Evolutionary conservation across 1,140 invertebrate species (phyloP).

Genomic region (Lepidostoma basale): DNA sequence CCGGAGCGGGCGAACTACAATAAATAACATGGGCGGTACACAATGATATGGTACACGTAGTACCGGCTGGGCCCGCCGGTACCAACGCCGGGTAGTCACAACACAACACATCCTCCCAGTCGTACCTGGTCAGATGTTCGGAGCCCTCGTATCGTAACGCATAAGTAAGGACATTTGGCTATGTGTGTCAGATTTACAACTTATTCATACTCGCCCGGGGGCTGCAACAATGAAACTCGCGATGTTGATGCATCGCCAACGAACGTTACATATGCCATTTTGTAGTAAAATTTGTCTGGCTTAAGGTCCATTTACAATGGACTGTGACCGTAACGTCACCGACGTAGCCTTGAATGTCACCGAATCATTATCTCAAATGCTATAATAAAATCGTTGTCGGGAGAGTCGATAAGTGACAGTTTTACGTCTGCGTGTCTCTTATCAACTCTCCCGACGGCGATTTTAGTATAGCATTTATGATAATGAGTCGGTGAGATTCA

Average conservation of each 20-base stretch:
- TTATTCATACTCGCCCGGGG: not conserved
- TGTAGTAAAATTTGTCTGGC: conserved; percentile 42
- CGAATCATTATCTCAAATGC: no score
- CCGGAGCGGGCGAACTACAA: conserved; percentile 38
- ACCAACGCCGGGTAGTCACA: not conserved
- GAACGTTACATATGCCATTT: no score
- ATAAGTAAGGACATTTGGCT: conserved; percentile 22
- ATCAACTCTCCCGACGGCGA: no score
- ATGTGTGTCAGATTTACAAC: conserved; percentile 20
- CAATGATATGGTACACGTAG: not conserved
- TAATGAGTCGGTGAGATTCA: no score
- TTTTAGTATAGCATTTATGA: no score
- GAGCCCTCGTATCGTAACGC: conserved; percentile 11
- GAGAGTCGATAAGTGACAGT: no score
- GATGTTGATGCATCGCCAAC: no score
- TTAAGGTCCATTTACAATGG: no score
- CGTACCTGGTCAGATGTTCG: conserved; percentile 24
- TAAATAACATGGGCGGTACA: conserved; percentile 42
- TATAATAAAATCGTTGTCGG: no score
- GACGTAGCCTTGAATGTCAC: no score
- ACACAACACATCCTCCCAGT: not conserved
- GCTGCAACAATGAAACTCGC: conserved; percentile 26
- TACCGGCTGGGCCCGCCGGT: not conserved
- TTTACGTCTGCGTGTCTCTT: no score
- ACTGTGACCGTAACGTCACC: no score